A percentile compares a stretch with the other conserved stretches of the same genome.
Evolutionary conservation across 2,888 invertebrate species (phyloP).

Genomic region (Platynereis dumerilii): DNA sequence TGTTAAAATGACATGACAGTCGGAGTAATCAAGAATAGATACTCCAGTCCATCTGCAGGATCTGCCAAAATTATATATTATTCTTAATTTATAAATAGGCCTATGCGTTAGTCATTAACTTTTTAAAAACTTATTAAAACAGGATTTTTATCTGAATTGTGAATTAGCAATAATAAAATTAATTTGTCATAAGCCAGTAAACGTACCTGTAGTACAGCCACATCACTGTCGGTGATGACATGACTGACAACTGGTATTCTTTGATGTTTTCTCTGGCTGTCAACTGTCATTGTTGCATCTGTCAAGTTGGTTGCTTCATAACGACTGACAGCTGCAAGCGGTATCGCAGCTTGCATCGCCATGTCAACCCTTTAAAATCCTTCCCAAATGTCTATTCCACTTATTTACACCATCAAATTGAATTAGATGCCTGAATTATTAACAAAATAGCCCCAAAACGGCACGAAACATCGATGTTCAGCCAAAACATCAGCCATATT

Average conservation of each 20-base stretch:
- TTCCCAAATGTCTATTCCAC: background rate
- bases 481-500: constrained; percentile 27
- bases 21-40: no score
- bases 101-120: no score
- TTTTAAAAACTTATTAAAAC: no score
- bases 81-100: no score
- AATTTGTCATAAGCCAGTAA: no score
- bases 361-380: background rate
- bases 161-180: no score
- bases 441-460: no score
- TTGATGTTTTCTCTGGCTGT: constrained; percentile 1
- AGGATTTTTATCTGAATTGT: no score
- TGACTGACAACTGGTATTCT: constrained; percentile 56
- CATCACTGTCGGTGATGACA: constrained; percentile 60
- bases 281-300: background rate
- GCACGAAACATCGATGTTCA: background rate
- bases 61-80: no score
- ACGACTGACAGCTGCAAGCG: constrained; percentile 9
- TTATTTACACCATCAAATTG: background rate
- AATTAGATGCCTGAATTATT: background rate
- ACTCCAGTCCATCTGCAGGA: no score
- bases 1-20: no score
- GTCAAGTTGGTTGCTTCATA: constrained; percentile 11
- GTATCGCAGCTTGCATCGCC: constrained; percentile 16
- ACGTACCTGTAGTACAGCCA: constrained; percentile 52